Evolutionary conservation across 2,797 vertebrate species (phyloP).

Genomic region (Rhabdophis nuchalis): DNA sequence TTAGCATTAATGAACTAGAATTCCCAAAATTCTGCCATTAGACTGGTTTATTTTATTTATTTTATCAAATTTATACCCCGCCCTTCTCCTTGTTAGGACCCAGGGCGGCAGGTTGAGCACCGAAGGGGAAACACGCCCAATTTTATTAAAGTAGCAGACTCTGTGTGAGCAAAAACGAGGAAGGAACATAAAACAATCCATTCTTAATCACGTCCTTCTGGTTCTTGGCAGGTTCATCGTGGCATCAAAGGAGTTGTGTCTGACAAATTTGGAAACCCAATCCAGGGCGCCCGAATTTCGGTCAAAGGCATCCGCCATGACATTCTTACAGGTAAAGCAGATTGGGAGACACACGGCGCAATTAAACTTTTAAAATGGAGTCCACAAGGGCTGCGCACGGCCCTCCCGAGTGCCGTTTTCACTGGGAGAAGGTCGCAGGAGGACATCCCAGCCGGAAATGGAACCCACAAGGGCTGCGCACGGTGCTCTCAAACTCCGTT

Average conservation of each 20-base stretch:
- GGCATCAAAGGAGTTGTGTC: slow-evolving; percentile 92
- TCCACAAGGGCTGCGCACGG: fast-evolving
- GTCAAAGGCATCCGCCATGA: slow-evolving; percentile 89
- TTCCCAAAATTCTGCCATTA: not conserved
- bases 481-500: too few species aligned
- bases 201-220: not conserved
- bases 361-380: not conserved
- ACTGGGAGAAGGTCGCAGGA: too few species aligned
- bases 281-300: slow-evolving; percentile 85
- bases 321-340: slow-evolving; percentile 84
- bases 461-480: too few species aligned
- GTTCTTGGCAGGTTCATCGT: slow-evolving; percentile 81
- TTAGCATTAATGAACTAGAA: not conserved
- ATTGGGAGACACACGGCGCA: not conserved
- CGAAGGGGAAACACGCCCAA: not conserved
- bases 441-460: too few species aligned
- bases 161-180: not conserved
- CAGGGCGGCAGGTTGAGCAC: too few species aligned
- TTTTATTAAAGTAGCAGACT: not conserved
- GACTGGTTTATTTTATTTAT: too few species aligned
- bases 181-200: not conserved
- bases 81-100: too few species aligned
- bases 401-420: too few species aligned
- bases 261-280: slow-evolving; percentile 82
- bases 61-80: too few species aligned